Evolutionary conservation across 2,113 vertebrate species (phyloP).

Genomic region (Hippocampus barbouri): DNA sequence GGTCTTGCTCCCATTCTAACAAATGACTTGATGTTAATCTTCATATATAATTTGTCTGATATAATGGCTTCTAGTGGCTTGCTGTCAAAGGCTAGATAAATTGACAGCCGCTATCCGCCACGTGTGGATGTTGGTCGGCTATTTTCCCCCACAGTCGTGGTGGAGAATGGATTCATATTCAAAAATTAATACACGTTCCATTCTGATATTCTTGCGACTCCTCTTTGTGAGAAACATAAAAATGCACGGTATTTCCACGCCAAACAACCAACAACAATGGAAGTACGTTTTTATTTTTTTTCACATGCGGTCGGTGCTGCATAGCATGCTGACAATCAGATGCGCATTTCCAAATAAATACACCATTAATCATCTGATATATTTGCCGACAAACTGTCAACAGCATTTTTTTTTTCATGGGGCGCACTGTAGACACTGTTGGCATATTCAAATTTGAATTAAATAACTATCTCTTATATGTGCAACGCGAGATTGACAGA

Average conservation of each 20-base stretch:
- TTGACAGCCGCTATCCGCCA: slow-evolving; percentile 68
- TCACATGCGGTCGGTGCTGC: neutral
- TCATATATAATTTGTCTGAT: slow-evolving; percentile 74
- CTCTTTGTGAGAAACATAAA: slow-evolving; percentile 32
- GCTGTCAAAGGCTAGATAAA: slow-evolving; percentile 71
- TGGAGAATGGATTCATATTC: slow-evolving; percentile 66
- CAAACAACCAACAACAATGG: slow-evolving; percentile 19
- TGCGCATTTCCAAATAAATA: neutral
- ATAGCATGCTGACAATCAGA: neutral
- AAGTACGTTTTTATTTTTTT: neutral
- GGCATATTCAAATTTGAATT: too few relatives aligned
- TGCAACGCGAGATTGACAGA: too few relatives aligned
- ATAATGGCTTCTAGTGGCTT: slow-evolving; percentile 70
- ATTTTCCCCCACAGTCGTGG: slow-evolving; percentile 44
- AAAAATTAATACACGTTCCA: slow-evolving; percentile 48
- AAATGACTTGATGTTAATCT: slow-evolving; percentile 77
- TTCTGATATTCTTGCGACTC: slow-evolving; percentile 43
- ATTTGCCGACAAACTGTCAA: neutral
- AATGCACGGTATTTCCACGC: slow-evolving; percentile 44
- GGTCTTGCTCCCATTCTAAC: slow-evolving; percentile 65
- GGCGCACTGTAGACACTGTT: too few relatives aligned
- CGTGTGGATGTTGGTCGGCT: slow-evolving; percentile 57
- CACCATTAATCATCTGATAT: neutral
- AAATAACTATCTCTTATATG: too few relatives aligned
- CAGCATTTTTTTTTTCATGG: too few relatives aligned